Conservation (phyloP, 2,113 vertebrate species). For the Amphilophus citrinellus region DNA sequence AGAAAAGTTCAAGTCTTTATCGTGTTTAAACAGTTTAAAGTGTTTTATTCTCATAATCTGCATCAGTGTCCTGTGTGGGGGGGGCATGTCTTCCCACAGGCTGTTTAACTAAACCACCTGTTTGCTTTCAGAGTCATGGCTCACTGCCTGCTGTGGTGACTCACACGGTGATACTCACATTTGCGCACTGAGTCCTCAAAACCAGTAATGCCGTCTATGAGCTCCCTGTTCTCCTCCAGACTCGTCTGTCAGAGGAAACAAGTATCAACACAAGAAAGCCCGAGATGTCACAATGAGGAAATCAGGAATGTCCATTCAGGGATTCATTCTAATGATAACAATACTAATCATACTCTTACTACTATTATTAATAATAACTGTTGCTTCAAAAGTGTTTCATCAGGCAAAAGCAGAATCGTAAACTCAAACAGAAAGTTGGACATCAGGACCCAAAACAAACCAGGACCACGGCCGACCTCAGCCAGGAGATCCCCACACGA, state of each 20-base stretch:
- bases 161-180: slow-evolving; percentile 81
- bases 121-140: not conserved
- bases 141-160: not conserved
- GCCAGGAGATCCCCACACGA: too few relatives aligned
- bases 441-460: not conserved
- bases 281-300: not conserved
- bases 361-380: not conserved
- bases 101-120: not conserved
- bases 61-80: not conserved
- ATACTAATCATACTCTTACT: too few relatives aligned
- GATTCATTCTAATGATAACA: not conserved
- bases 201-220: slow-evolving; percentile 89
- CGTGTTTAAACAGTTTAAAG: fast-evolving
- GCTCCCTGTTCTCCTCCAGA: slow-evolving; percentile 89
- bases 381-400: not conserved
- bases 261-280: not conserved
- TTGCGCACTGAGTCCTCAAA: slow-evolving; percentile 94
- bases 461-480: too few relatives aligned
- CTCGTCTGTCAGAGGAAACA: slow-evolving; percentile 80
- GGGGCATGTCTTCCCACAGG: too few relatives aligned
- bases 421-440: not conserved
- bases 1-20: not conserved
- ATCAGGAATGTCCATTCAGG: not conserved
- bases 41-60: not conserved
- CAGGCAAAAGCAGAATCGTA: not conserved